Evolutionary conservation across 1,140 invertebrate genomes (phyloP), one percentile per base, ranked within the genome.

Genomic region (Nomia melanderi): DNA sequence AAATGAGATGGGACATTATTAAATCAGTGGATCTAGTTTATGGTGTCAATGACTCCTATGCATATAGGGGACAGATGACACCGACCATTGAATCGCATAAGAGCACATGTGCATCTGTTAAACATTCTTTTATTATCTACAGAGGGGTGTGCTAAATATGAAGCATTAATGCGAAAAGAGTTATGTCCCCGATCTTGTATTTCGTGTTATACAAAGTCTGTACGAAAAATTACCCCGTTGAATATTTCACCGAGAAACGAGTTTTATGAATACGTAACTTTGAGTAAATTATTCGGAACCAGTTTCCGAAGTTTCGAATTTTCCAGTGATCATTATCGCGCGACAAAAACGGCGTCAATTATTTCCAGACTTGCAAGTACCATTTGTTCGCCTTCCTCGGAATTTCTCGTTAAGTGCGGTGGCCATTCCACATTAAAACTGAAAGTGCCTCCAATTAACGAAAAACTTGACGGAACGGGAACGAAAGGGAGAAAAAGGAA

Each of bases 401-500:
- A 44, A 66, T 56, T 66, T 50, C 39, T 66, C 20, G 72, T n/a
- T 66, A 75, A 56, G 25, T 27, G 8, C 39, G n/a, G 23, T 7
- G 27, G 23, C 25, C 14, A 11, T 29, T 41, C 33, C 12, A 29
- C 17, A 33, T 29, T 17, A 11, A 23, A 4, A 8, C 29, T 23
- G 12, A 67, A 33, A 69, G 11, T 69, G 54, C 47, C 29, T 69
- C 64, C 54, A 76, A 76, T 76, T 76, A 76, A 76, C 41, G 64
- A 69, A 76, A 76, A 76, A 69, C 14, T 14, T 11, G 17, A 27
- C 23, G 12, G 33, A 36, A 76, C 50, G 11, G 65, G 23, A 36
- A 33, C n/a, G 7, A 27, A 17, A 17, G 20, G 20, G 7, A 25
- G 11, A 11, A 60, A 27, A n/a, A n/a, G 27, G 47, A 27, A 36